Evolutionary conservation across 2,797 vertebrate genomes (phyloP).

Genomic region (Esox masquinongy): DNA sequence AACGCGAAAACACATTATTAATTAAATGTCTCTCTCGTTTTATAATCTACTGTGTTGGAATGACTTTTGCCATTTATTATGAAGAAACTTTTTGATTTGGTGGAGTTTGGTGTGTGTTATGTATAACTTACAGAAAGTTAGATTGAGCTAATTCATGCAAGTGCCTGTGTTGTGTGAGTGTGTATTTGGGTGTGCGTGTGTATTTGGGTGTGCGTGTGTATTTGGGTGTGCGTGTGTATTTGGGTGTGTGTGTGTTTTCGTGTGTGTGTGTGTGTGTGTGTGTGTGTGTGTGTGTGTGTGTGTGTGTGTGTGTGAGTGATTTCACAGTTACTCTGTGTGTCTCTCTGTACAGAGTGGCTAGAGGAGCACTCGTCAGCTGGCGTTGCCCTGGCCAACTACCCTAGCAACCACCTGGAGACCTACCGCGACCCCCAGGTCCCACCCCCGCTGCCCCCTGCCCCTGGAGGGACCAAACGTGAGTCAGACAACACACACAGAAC

Average conservation of each 20-base stretch:
- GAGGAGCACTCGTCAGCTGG: slow-evolving; percentile 91
- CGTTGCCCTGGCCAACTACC: slow-evolving; percentile 84
- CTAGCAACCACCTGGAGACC: slow-evolving; percentile 89
- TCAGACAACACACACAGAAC: neutral
- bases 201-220: neutral
- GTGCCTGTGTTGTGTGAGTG: slow-evolving; percentile 34
- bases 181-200: neutral
- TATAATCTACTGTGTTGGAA: neutral
- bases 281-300: neutral
- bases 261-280: neutral
- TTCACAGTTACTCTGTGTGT: slow-evolving; percentile 5
- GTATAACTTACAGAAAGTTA: slow-evolving; percentile 20
- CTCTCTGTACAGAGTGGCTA: slow-evolving; percentile 88
- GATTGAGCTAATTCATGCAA: slow-evolving; percentile 24
- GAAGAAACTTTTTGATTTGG: no score
- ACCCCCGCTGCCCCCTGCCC: slow-evolving; percentile 67
- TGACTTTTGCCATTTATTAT: neutral
- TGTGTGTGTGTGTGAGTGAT: slow-evolving; percentile 15
- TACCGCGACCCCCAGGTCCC: slow-evolving; percentile 85
- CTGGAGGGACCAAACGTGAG: slow-evolving; percentile 74
- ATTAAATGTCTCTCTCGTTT: neutral
- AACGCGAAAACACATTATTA: no score
- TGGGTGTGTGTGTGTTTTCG: slow-evolving; percentile 7
- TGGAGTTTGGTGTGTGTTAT: neutral
- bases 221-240: slow-evolving; percentile 2